phyloP scores from a whole-genome alignment of 2,888 invertebrate genomes.

The Fragum whitleyi region DNA sequence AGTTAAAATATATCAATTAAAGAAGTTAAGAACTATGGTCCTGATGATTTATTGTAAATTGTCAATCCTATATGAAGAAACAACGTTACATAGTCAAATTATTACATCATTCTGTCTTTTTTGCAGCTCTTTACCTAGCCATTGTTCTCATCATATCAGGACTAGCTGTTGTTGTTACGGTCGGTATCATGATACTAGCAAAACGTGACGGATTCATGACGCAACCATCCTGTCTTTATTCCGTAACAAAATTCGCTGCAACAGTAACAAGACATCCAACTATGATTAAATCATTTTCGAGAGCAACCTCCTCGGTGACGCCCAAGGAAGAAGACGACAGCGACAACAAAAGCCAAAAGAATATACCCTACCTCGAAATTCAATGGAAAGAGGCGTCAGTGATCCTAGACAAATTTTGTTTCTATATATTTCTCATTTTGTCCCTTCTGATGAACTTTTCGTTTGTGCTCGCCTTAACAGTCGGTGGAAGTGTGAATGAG shows the following conservation, averaged over 20 bases:
- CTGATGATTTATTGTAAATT: too few relatives aligned
- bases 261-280: slow-evolving; percentile 24
- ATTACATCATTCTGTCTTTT: too few relatives aligned
- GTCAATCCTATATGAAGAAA: too few relatives aligned
- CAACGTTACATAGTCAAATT: too few relatives aligned
- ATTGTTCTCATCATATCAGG: slow-evolving; percentile 56
- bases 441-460: slow-evolving; percentile 36
- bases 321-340: slow-evolving; percentile 5
- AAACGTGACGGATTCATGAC: slow-evolving; percentile 33
- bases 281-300: neutral
- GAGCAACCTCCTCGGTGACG: neutral
- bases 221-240: neutral
- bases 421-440: slow-evolving; percentile 29
- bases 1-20: too few relatives aligned
- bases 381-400: slow-evolving; percentile 25
- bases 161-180: slow-evolving; percentile 59
- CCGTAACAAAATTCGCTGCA: slow-evolving; percentile 20
- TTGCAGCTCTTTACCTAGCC: slow-evolving; percentile 67
- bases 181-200: slow-evolving; percentile 57
- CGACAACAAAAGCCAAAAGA: neutral
- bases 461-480: slow-evolving; percentile 38
- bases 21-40: too few relatives aligned
- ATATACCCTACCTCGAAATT: slow-evolving; percentile 17
- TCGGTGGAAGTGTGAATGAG: slow-evolving; percentile 27
- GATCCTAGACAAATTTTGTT: slow-evolving; percentile 43